A percentile compares a stretch with the other conserved stretches of the same genome.
Evolutionary conservation across 2,113 vertebrate genomes (phyloP).

Genomic region (Chloebia gouldiae): DNA sequence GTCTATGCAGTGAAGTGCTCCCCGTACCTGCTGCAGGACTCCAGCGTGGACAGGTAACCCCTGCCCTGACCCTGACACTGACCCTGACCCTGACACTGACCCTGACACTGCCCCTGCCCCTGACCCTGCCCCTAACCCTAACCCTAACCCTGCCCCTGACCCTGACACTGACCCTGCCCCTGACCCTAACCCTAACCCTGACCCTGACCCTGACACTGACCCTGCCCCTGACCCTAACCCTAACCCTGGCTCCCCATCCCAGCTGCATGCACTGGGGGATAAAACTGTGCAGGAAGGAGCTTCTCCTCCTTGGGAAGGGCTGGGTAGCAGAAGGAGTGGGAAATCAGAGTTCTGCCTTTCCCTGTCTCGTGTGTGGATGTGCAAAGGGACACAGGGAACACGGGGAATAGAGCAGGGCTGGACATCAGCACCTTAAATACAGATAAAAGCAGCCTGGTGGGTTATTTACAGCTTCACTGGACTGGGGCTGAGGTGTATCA

Average conservation of each 20-base stretch:
- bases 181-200: no score
- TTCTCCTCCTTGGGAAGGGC: not conserved
- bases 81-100: no score
- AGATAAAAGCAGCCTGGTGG: not conserved
- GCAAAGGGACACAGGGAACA: accelerated
- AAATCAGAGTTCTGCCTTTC: not conserved
- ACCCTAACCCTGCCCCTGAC: no score
- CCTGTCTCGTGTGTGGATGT: not conserved
- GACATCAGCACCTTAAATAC: accelerated
- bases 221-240: no score
- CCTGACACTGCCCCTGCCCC: no score
- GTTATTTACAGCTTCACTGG: not conserved
- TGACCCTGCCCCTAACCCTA: no score
- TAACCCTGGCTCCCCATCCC: accelerated
- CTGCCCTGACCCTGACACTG: no score
- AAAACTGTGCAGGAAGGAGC: not conserved
- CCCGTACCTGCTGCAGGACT: constrained; percentile 44
- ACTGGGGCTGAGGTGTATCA: not conserved
- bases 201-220: no score
- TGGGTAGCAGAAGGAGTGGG: not conserved
- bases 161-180: no score
- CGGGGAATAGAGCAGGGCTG: accelerated
- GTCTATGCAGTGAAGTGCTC: constrained; percentile 78
- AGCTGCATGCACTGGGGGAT: accelerated
- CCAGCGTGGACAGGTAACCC: constrained; percentile 72